phyloP scores from a whole-genome alignment of 2,888 invertebrate genomes.

The Parapristionchus giblindavisi region DNA sequence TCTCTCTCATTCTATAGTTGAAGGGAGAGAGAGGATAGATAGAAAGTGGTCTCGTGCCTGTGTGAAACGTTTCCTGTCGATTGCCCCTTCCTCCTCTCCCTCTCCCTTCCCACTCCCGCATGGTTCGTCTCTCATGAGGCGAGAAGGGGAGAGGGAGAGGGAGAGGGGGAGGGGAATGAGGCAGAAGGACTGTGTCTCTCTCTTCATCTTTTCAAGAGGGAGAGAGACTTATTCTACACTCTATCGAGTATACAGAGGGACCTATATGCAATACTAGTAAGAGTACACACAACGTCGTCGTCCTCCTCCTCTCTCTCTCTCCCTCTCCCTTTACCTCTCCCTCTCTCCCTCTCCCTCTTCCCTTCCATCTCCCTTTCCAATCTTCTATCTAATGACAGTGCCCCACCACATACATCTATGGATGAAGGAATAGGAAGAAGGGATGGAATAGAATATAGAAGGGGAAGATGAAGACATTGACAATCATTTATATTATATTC shows the following conservation, averaged over 20 bases:
- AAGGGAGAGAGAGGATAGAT: constrained; percentile 1
- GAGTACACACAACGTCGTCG: background rate
- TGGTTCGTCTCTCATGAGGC: too few species aligned
- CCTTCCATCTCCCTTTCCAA: background rate
- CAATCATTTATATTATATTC: too few species aligned
- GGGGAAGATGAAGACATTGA: too few species aligned
- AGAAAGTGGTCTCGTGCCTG: background rate
- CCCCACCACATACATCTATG: background rate
- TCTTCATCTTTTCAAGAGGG: constrained; percentile 28
- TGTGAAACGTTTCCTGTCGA: too few species aligned
- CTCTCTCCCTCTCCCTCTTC: background rate
- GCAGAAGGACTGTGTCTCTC: constrained; percentile 16
- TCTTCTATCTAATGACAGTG: constrained; percentile 24
- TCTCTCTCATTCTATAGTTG: constrained; percentile 21
- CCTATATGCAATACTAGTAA: too few species aligned
- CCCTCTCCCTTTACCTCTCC: background rate
- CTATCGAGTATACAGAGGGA: too few species aligned
- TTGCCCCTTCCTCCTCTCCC: background rate
- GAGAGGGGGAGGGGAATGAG: constrained; percentile 7
- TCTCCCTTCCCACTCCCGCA: background rate
- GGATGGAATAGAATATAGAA: too few species aligned
- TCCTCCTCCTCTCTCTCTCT: constrained; percentile 29
- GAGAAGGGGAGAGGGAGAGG: constrained; percentile 5
- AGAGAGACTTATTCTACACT: constrained; percentile 33
- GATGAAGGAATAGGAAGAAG: background rate